Evolutionary conservation across 1,140 invertebrate genomes (phyloP).

Genomic region (Meloidogyne chitwoodi): DNA sequence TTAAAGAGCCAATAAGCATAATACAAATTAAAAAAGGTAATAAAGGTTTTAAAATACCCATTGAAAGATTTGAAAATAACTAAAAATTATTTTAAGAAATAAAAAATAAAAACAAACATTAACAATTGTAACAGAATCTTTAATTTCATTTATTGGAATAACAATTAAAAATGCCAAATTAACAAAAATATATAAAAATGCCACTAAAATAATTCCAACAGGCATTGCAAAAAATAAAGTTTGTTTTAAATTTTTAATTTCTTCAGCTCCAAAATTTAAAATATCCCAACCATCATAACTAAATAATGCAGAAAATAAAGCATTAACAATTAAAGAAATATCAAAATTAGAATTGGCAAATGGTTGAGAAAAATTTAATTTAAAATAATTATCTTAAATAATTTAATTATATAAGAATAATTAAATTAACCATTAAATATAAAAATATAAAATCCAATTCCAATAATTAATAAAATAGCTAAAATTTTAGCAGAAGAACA

Average conservation of each 20-base stretch:
- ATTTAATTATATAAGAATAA: too few species aligned
- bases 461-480: conserved; percentile 29
- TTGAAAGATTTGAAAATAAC: conserved; percentile 47
- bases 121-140: conserved; percentile 38
- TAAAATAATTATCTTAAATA: too few species aligned
- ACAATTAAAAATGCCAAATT: conserved; percentile 48
- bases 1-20: conserved; percentile 52
- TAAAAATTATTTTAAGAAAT: conserved; percentile 7
- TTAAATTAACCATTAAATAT: conserved; percentile 34
- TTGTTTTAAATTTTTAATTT: conserved; percentile 47
- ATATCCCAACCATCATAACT: conserved; percentile 47
- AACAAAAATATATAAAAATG: conserved; percentile 39
- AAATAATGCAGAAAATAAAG: conserved; percentile 47
- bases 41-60: conserved; percentile 47
- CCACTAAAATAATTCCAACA: conserved; percentile 39
- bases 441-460: conserved; percentile 37
- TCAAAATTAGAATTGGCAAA: conserved; percentile 31
- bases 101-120: conserved; percentile 27
- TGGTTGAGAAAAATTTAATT: conserved; percentile 39
- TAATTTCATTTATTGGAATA: conserved; percentile 34
- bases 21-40: conserved; percentile 54
- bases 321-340: conserved; percentile 23
- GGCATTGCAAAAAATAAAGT: conserved; percentile 51
- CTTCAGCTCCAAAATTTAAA: conserved; percentile 50
- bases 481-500: conserved; percentile 45